Evolutionary conservation across 2,113 vertebrate genomes (phyloP), one percentile per base, ranked within the genome.

Genomic region (Spheniscus mendiculus): DNA sequence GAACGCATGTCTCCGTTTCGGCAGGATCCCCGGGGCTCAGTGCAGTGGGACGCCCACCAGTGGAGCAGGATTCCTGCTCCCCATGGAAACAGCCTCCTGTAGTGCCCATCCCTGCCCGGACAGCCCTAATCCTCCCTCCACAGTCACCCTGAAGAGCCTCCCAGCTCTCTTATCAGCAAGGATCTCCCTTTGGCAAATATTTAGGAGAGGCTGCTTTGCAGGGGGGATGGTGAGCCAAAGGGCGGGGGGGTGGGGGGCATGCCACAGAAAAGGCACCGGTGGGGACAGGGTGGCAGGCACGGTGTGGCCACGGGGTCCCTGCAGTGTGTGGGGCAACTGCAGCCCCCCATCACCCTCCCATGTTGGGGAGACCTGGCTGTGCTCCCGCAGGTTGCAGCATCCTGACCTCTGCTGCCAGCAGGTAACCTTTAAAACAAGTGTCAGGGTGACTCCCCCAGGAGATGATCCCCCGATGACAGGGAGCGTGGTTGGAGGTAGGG

Each of bases 51-150:
- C 1, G 5, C 87, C 65, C 97, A 96, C 96, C 96, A 95, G 98
- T 59, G 21, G 95, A 97, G 95, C 97, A 9, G 12, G 96, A 98
- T 98, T 98, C 98, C 97, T 97, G 97, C 97, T 97, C 97, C 97
- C 97, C 97, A 97, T 97, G 96, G 98, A 97, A 98, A 98, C 97
- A 96, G 93, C 93, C 95, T 97, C 95, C 92, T 27, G 34, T 84
- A 92, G 87, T 21, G 40, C 95, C 94, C 82, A 55, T 77, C 97
- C 97, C 88, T 97, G 73, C 93, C 81, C 83, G 97, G 97, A 96
- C 96, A 95, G 94, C 93, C 74, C 90, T 97, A 96, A 98, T 98
- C 97, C 97, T 97, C 86, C 92, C 93, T 96, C 91, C n/a, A 34
- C 69, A 5, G 94, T 95, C 97, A 91, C 95, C 83, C 93, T 72